Conservation (phyloP, 2,797 vertebrate genomes). For the Protonibea diacanthus region DNA sequence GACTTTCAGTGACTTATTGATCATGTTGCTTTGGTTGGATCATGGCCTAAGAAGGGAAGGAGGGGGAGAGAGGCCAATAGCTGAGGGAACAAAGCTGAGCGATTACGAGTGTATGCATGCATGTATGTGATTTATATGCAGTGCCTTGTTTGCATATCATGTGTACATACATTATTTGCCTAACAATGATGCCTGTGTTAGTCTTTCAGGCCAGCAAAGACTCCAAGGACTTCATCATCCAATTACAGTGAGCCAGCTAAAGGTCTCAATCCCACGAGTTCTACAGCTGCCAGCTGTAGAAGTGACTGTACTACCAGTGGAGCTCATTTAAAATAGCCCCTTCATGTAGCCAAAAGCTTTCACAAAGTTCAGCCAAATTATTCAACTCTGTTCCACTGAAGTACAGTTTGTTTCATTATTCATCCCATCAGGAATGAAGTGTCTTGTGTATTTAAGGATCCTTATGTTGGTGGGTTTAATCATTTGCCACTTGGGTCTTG, state of each 20-base stretch:
- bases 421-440: constrained; percentile 6
- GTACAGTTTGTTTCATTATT: constrained; percentile 20
- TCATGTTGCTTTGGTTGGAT: constrained; percentile 7
- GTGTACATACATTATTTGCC: constrained; percentile 9
- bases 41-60: background rate
- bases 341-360: constrained; percentile 37
- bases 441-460: constrained; percentile 1
- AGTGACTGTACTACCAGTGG: constrained; percentile 28
- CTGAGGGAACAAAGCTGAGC: background rate
- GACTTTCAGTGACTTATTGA: constrained; percentile 16
- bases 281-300: constrained; percentile 36
- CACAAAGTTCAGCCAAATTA: constrained; percentile 25
- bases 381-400: constrained; percentile 22
- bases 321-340: constrained; percentile 47
- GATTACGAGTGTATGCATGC: background rate
- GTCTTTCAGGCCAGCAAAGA: background rate
- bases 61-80: background rate
- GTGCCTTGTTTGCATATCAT: constrained; percentile 4
- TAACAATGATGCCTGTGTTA: constrained; percentile 23
- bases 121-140: background rate
- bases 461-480: background rate
- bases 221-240: constrained; percentile 27
- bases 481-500: background rate
- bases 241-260: constrained; percentile 42
- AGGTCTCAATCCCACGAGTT: constrained; percentile 29